These are phyloP conservation scores for Caenorhabditis brenneri DNA, from an alignment of 1,140 invertebrate genomes.

Conservation along the genomic window DNA sequence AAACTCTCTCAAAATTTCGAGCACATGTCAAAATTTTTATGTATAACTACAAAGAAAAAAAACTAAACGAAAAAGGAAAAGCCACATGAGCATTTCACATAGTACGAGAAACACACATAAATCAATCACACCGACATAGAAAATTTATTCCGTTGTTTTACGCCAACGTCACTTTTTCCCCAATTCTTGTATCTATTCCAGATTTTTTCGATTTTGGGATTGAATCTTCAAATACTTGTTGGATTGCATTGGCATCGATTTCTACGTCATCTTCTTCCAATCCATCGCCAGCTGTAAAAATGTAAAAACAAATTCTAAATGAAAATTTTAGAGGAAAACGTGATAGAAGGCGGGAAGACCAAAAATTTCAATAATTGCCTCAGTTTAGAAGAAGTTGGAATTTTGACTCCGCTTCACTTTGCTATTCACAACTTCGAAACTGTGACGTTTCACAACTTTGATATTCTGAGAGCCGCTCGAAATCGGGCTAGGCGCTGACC, in stretches of 20 bases:
- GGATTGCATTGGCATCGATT: background rate
- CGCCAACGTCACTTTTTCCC: constrained; percentile 45
- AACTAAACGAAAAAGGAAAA: constrained; percentile 3
- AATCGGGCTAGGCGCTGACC: too few species aligned
- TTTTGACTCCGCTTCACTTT: too few species aligned
- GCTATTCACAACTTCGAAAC: too few species aligned
- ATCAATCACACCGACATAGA: background rate
- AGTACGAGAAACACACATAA: constrained; percentile 7
- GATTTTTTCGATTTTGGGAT: constrained; percentile 19
- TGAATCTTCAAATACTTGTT: constrained; percentile 35
- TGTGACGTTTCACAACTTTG: background rate
- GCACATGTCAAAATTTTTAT: too few species aligned
- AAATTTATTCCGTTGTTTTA: background rate
- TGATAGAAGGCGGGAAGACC: too few species aligned
- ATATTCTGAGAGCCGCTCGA: too few species aligned
- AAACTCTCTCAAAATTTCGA: too few species aligned
- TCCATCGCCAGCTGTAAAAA: background rate
- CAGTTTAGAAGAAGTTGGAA: too few species aligned
- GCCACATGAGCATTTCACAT: background rate
- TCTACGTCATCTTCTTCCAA: constrained; percentile 11
- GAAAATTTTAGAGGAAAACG: too few species aligned
- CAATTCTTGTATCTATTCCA: background rate
- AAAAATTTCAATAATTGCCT: too few species aligned
- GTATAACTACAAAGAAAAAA: background rate
- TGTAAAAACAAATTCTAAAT: too few species aligned